Percentiles rank a stretch among this genome's conserved stretches.
These are phyloP conservation scores for Dendroctonus valens DNA, from an alignment of 1,140 invertebrate genomes.

Conservation along the genomic window DNA sequence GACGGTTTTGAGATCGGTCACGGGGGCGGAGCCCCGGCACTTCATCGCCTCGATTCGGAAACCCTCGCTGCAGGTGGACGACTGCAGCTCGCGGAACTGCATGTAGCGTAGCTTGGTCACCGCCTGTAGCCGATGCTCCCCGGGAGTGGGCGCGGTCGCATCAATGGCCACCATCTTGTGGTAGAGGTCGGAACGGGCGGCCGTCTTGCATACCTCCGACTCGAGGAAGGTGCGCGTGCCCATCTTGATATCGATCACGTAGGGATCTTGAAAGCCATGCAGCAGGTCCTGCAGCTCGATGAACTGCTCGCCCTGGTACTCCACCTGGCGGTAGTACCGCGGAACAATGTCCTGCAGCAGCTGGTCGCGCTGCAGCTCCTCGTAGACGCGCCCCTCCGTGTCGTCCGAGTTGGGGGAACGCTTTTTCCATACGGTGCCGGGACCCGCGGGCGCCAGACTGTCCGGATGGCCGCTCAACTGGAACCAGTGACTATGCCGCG, in stretches of 20 bases:
- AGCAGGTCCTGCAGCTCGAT: constrained; percentile 89
- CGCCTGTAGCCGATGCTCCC: constrained; percentile 74
- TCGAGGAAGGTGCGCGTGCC: constrained; percentile 91
- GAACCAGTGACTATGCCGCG: constrained; percentile 73
- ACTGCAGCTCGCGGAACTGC: constrained; percentile 91
- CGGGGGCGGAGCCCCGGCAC: constrained; percentile 68
- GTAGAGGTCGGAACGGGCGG: constrained; percentile 76
- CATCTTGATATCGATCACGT: constrained; percentile 93
- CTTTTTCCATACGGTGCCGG: constrained; percentile 92
- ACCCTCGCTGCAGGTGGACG: constrained; percentile 87
- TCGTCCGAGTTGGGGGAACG: constrained; percentile 70
- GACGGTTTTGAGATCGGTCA: constrained; percentile 76
- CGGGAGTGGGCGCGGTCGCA: constrained; percentile 76
- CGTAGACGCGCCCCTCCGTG: constrained; percentile 77
- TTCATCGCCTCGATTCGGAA: constrained; percentile 97
- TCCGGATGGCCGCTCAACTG: constrained; percentile 92
- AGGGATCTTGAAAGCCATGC: constrained; percentile 78
- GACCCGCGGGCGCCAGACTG: constrained; percentile 88
- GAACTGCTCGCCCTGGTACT: constrained; percentile 82
- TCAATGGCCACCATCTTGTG: constrained; percentile 94
- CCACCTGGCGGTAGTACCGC: constrained; percentile 81
- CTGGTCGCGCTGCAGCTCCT: constrained; percentile 74
- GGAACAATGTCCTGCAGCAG: constrained; percentile 77
- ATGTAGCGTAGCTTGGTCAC: constrained; percentile 94
- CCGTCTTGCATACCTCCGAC: constrained; percentile 85